Percentiles rank a stretch among this genome's conserved stretches.
These are phyloP conservation scores for Himalopsyche phryganea DNA, from an alignment of 1,140 invertebrate species.

Conservation along the genomic window DNA sequence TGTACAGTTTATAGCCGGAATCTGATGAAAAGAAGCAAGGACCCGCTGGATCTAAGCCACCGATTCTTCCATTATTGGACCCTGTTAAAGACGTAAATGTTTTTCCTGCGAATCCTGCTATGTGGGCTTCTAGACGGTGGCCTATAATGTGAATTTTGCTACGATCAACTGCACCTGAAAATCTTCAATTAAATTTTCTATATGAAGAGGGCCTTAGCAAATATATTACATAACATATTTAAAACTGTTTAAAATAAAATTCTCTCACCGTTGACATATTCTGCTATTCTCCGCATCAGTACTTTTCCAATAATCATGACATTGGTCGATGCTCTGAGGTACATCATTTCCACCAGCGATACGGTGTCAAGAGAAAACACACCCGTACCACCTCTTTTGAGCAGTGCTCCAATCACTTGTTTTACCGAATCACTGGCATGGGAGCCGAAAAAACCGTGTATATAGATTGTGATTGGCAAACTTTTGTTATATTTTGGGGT, in stretches of 20 bases:
- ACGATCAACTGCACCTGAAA: conserved; percentile 36
- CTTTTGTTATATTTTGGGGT: neutral
- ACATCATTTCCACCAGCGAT: neutral
- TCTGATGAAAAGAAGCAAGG: conserved; percentile 60
- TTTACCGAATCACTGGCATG: neutral
- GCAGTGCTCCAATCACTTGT: neutral
- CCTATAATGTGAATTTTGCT: conserved; percentile 66
- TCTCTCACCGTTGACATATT: conserved; percentile 30
- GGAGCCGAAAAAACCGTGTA: neutral
- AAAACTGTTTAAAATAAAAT: neutral
- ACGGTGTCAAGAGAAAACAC: conserved; percentile 8
- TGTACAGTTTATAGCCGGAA: conserved; percentile 54
- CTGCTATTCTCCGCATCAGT: neutral
- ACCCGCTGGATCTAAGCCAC: conserved; percentile 69
- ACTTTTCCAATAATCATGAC: conserved; percentile 6
- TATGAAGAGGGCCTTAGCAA: neutral
- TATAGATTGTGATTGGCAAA: neutral
- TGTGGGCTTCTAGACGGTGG: conserved; percentile 81
- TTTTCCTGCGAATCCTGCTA: conserved; percentile 71
- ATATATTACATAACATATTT: neutral
- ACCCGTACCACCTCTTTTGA: conserved; percentile 1
- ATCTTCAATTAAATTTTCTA: neutral
- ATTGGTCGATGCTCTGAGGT: neutral
- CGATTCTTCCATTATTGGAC: conserved; percentile 55
- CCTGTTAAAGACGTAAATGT: conserved; percentile 40